These are phyloP conservation scores for Microctenopoma stevenorrisi DNA, from an alignment of 2,797 vertebrate genomes.

Conservation along the genomic window DNA sequence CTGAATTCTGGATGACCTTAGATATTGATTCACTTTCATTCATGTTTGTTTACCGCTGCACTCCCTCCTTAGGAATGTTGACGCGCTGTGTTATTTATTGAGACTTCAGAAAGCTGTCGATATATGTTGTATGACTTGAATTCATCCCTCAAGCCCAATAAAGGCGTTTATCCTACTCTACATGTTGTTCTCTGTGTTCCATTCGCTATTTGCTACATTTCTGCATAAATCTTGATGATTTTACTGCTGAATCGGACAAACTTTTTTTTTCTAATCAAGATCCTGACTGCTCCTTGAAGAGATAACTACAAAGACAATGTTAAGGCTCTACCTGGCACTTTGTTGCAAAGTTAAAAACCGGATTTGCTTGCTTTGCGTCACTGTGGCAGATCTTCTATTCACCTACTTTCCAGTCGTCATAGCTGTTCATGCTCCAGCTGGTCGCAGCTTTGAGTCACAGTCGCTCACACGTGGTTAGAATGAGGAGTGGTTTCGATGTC, in stretches of 20 bases:
- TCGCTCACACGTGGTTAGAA: constrained; percentile 8
- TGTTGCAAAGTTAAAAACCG: constrained; percentile 19
- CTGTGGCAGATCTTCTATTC: not conserved
- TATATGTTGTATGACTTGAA: constrained; percentile 1
- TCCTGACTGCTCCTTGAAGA: not conserved
- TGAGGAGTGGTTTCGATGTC: constrained; percentile 27
- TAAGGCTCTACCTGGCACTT: not conserved
- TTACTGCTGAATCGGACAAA: not conserved
- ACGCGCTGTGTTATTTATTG: not conserved
- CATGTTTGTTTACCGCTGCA: not conserved
- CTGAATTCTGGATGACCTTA: constrained; percentile 5
- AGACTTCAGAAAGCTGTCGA: not conserved
- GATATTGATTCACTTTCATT: not conserved
- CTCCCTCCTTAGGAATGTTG: not conserved
- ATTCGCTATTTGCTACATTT: not conserved
- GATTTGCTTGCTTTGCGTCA: constrained; percentile 24
- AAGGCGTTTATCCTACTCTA: not conserved
- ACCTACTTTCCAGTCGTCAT: constrained; percentile 30
- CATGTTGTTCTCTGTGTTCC: not conserved
- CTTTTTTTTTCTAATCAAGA: too few relatives aligned
- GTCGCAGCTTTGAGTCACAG: constrained; percentile 52
- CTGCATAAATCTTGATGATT: not conserved
- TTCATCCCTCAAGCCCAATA: constrained; percentile 1
- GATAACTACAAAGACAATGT: constrained; percentile 2
- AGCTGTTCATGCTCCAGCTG: constrained; percentile 37